phyloP scores from a whole-genome alignment of 2,113 vertebrate species.

The Desmodus rotundus region DNA sequence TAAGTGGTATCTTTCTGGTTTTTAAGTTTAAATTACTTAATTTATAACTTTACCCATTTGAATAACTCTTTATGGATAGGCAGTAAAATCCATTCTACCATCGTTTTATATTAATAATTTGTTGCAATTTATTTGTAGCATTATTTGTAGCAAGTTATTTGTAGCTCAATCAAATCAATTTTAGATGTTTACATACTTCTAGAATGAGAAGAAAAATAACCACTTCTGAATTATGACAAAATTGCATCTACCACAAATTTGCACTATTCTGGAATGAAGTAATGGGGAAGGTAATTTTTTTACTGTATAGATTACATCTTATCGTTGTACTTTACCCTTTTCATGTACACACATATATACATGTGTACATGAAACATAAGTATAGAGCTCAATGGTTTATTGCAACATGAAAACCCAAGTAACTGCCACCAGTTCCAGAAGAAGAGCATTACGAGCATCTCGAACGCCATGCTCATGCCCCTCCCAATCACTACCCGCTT shows the following conservation, averaged over 20 bases:
- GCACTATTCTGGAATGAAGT: conserved; percentile 31
- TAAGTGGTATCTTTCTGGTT: not conserved
- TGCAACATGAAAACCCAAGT: not conserved
- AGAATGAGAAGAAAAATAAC: conserved; percentile 33
- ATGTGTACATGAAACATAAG: not conserved
- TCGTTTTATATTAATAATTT: conserved; percentile 52
- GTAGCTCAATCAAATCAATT: not conserved
- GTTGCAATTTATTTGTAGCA: conserved; percentile 14
- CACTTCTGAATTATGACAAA: conserved; percentile 33
- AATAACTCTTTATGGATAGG: conserved; percentile 37
- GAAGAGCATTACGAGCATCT: not conserved
- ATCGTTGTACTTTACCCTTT: not conserved
- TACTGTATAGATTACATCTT: not conserved
- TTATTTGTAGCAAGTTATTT: too few species aligned
- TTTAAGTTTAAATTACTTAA: conserved; percentile 45
- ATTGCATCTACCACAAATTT: not conserved
- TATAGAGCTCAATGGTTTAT: not conserved
- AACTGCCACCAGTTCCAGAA: not conserved
- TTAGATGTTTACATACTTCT: conserved; percentile 41
- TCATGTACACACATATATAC: not conserved
- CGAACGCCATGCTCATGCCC: not conserved
- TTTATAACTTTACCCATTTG: not conserved
- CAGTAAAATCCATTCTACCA: conserved; percentile 14
- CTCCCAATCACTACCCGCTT: not conserved
- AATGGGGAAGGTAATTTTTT: conserved; percentile 17